phyloP scores from a whole-genome alignment of 2,888 invertebrate species.

The Coenonympha arcania region DNA sequence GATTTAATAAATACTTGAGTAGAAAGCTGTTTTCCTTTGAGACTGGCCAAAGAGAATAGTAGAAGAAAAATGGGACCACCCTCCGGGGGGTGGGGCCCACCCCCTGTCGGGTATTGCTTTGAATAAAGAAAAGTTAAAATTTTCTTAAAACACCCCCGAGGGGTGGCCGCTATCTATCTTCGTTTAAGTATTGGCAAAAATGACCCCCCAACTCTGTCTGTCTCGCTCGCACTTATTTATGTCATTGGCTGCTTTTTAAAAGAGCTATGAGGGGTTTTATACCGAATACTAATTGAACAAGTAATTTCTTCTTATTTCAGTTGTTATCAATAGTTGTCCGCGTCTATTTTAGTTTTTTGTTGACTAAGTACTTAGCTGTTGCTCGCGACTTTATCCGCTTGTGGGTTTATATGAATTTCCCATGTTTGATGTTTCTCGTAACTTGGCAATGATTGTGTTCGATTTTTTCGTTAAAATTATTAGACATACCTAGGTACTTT shows the following conservation, averaged over 20 bases:
- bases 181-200: conserved; percentile 73
- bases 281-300: no score
- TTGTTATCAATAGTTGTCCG: no score
- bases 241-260: conserved; percentile 60
- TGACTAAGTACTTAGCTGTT: no score
- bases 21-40: conserved; percentile 64
- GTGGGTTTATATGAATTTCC: no score
- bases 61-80: conserved; percentile 59
- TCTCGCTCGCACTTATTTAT: conserved; percentile 49
- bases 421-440: no score
- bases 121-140: conserved; percentile 75
- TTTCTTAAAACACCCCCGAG: conserved; percentile 59
- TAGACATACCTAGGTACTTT: no score
- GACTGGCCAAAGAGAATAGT: conserved; percentile 67
- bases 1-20: conserved; percentile 71
- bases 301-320: no score
- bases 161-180: conserved; percentile 65
- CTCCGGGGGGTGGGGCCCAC: conserved; percentile 31
- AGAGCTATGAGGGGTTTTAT: conserved; percentile 35
- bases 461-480: no score
- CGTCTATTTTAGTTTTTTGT: no score
- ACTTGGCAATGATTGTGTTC: no score
- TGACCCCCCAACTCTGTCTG: conserved; percentile 44
- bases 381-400: no score
- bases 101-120: conserved; percentile 41